These are phyloP conservation scores for Astyanax mexicanus DNA, from an alignment of 2,797 vertebrate genomes.

Conservation along the genomic window DNA sequence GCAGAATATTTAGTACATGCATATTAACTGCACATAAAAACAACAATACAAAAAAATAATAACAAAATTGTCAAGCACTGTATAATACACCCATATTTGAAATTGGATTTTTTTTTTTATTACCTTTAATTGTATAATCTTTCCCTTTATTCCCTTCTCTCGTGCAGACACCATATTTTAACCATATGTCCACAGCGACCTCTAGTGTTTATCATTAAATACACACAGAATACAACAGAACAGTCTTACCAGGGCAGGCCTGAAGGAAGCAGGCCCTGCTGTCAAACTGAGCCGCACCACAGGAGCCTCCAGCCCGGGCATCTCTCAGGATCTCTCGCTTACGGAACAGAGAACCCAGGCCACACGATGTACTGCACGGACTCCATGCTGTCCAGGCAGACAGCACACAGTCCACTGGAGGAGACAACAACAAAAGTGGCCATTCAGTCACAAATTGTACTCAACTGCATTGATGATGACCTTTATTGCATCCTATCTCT, in stretches of 20 bases:
- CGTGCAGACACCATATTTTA: too few relatives aligned
- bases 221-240: neutral
- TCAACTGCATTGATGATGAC: neutral
- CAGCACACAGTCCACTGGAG: slow-evolving; percentile 84
- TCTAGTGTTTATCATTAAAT: too few relatives aligned
- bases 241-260: slow-evolving; percentile 85
- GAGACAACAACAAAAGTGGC: slow-evolving; percentile 6
- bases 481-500: too few relatives aligned
- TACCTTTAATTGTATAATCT: too few relatives aligned
- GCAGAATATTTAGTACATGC: too few relatives aligned
- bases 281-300: slow-evolving; percentile 75
- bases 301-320: slow-evolving; percentile 77
- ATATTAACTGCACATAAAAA: too few relatives aligned
- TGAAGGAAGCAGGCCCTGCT: slow-evolving; percentile 85
- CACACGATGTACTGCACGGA: slow-evolving; percentile 86
- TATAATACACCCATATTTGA: too few relatives aligned
- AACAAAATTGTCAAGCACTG: too few relatives aligned
- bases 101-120: too few relatives aligned
- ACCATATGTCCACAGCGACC: too few relatives aligned
- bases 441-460: neutral
- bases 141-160: too few relatives aligned
- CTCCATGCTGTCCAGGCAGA: slow-evolving; percentile 87
- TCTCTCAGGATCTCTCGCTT: slow-evolving; percentile 79
- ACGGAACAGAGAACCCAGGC: slow-evolving; percentile 85
- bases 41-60: too few relatives aligned